Percentiles rank a stretch among this genome's conserved stretches.
These are phyloP conservation scores for Cyclophora punctaria DNA, from an alignment of 2,888 invertebrate species.

Conservation along the genomic window DNA sequence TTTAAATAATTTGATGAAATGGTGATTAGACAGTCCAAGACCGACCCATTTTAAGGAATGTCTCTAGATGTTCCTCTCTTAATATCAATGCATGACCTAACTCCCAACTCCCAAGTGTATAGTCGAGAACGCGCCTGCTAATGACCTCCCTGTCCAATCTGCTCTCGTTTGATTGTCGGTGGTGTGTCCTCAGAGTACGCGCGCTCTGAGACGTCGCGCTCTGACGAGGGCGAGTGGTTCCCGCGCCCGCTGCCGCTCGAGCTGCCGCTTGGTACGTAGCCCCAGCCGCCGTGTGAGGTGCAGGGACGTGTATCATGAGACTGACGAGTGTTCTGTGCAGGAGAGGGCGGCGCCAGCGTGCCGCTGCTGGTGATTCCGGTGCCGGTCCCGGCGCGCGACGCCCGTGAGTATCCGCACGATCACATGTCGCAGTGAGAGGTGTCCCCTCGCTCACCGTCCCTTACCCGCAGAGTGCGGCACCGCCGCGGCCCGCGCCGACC, in stretches of 20 bases:
- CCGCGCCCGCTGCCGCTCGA: conserved; percentile 22
- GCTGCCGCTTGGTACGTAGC: conserved; percentile 24
- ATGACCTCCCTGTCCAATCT: too few species aligned
- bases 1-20: too few species aligned
- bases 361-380: conserved; percentile 40
- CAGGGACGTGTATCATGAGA: not conserved
- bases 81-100: too few species aligned
- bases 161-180: not conserved
- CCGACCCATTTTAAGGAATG: too few species aligned
- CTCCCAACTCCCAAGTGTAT: too few species aligned
- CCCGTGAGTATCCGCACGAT: not conserved
- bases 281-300: too few species aligned
- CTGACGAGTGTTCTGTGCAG: conserved; percentile 4
- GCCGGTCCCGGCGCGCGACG: conserved; percentile 24
- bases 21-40: too few species aligned
- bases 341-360: conserved; percentile 15
- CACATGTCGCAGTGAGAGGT: not conserved
- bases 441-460: conserved; percentile 4
- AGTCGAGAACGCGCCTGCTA: too few species aligned
- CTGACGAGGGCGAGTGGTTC: conserved; percentile 19
- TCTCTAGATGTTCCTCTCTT: too few species aligned
- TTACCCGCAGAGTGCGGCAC: not conserved
- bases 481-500: not conserved
- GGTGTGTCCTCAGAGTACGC: conserved; percentile 21
- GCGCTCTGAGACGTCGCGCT: conserved; percentile 9